phyloP scores from a whole-genome alignment of 2,797 vertebrate genomes.

The Macroramphosus scolopax region DNA sequence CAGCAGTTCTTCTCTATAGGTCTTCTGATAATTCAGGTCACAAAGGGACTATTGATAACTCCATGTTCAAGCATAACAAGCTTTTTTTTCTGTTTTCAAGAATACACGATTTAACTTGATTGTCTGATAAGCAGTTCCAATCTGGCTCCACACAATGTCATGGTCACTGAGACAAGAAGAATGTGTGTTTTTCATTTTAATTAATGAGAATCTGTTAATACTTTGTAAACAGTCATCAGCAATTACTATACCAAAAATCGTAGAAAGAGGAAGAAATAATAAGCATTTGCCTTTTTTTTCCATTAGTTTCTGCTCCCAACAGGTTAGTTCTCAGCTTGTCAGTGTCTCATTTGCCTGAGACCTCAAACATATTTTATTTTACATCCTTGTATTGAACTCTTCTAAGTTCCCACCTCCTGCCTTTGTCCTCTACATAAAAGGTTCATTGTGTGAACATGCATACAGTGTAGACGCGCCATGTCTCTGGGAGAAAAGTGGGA shows the following conservation, averaged over 20 bases:
- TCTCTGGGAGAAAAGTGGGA: conserved; percentile 15
- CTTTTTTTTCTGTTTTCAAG: no score
- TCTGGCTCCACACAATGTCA: no score
- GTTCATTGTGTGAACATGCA: conserved; percentile 5
- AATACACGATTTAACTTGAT: no score
- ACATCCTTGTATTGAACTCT: conserved; percentile 17
- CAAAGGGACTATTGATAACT: conserved; percentile 9
- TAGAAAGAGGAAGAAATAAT: no score
- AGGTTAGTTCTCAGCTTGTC: neutral
- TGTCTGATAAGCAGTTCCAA: no score
- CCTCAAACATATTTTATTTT: conserved; percentile 19
- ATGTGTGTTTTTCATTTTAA: no score
- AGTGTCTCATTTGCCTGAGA: conserved; percentile 5
- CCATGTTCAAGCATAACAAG: neutral
- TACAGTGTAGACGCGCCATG: conserved; percentile 1
- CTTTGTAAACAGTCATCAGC: no score
- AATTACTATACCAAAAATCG: no score
- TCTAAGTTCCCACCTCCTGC: conserved; percentile 18
- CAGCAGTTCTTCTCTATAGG: neutral
- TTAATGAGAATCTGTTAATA: no score
- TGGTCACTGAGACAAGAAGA: no score
- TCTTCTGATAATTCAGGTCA: neutral
- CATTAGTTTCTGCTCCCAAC: neutral
- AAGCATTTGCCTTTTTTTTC: no score
- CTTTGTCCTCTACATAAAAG: conserved; percentile 16